Base-by-base conservation (phyloP, 2,113 vertebrate species). In the Chaetodon trifascialis region DNA sequence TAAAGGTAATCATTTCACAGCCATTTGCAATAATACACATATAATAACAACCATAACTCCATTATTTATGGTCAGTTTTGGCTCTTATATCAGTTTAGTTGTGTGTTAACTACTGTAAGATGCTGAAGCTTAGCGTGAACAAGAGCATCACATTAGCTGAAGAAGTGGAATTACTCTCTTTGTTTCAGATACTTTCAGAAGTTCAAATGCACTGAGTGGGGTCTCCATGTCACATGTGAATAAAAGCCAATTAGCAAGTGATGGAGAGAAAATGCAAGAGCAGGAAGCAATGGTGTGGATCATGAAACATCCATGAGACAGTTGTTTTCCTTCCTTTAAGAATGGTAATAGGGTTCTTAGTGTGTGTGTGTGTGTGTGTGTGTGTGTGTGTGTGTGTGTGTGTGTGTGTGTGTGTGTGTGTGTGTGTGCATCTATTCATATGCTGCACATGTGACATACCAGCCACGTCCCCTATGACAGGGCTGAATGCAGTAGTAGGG, bases 171-270 rank as follows among this genome's bases (percentile, higher is more conserved):
- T 80, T n/a, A 19, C 68, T 47, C 54, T 40, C 38, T 74, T 68
- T 56, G 9, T 67, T 76, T 84, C 42, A 67, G 23, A 74, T 42
- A n/a, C 25, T 76, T 58, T 73, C 62, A 44, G 59, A 82, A 86
- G 80, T 73, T 81, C 65, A 25, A 74, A 73, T 60, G 12, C 19
- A 63, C n/a, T 56, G 59, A 82, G 30, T 40, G 56, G 40, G 11
- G 36, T 71, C 76, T 56, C 38, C 76, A 64, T 86, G 82, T 86
- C 73, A 75, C 75, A 76, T 58, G 44, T 54, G 80, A 88, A 85
- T 77, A 86, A 91, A 80, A 81, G 76, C 85, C 89, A 93, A 93
- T 92, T 93, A 92, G 83, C 72, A 72, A 88, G 60, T 82, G 80
- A 82, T 84, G 65, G 86, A 90, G 73, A 79, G 65, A 79, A 87